A percentile compares a stretch with the other conserved stretches of the same genome.
phyloP scores from a whole-genome alignment of 2,888 invertebrate genomes.

The Agonopterix subpropinquella region DNA sequence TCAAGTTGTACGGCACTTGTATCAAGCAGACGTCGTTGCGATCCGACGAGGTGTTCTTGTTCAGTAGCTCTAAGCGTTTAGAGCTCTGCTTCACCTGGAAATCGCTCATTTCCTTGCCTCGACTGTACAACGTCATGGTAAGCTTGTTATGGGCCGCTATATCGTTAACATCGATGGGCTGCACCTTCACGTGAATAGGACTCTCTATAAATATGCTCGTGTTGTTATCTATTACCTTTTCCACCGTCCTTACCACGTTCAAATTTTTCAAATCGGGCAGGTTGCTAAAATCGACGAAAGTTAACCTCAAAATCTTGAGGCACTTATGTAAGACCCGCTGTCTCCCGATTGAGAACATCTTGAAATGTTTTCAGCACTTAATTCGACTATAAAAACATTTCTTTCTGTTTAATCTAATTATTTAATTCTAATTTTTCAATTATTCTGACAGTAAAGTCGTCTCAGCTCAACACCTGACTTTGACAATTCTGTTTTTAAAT shows the following conservation, averaged over 20 bases:
- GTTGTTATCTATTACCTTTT: slow-evolving; percentile 63
- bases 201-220: slow-evolving; percentile 69
- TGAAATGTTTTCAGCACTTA: slow-evolving; percentile 13
- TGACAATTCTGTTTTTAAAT: slow-evolving; percentile 29
- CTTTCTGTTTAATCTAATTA: slow-evolving; percentile 29
- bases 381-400: too few relatives aligned
- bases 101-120: slow-evolving; percentile 58
- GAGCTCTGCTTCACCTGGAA: slow-evolving; percentile 68
- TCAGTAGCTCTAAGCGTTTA: slow-evolving; percentile 61
- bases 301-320: slow-evolving; percentile 72
- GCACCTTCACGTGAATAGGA: slow-evolving; percentile 67
- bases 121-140: slow-evolving; percentile 64
- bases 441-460: slow-evolving; percentile 23
- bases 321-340: slow-evolving; percentile 62
- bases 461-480: slow-evolving; percentile 38
- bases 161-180: slow-evolving; percentile 65
- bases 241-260: slow-evolving; percentile 63
- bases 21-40: slow-evolving; percentile 64
- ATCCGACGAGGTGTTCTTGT: slow-evolving; percentile 55
- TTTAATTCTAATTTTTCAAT: slow-evolving; percentile 14
- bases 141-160: slow-evolving; percentile 59
- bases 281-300: slow-evolving; percentile 53
- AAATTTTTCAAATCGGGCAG: slow-evolving; percentile 62
- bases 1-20: slow-evolving; percentile 65
- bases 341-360: slow-evolving; percentile 55